Evolutionary conservation across 2,888 invertebrate genomes (phyloP).

Genomic region (Hoplodrina blanda): DNA sequence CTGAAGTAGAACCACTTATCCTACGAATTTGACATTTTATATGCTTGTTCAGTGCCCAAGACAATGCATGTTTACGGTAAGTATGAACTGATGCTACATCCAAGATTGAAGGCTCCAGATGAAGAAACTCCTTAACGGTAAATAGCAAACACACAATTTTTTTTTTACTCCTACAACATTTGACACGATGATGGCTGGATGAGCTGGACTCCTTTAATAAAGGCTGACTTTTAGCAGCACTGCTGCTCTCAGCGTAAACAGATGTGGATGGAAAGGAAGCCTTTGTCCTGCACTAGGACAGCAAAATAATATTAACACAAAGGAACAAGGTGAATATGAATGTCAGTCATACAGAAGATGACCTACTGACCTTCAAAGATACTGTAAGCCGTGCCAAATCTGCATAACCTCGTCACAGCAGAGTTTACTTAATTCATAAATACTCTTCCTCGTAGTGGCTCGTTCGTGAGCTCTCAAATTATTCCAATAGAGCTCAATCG

Average conservation of each 20-base stretch:
- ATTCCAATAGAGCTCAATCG: constrained; percentile 16
- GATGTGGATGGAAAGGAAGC: too few relatives aligned
- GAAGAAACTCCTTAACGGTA: neutral
- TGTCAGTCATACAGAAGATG: neutral
- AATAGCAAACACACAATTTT: too few relatives aligned
- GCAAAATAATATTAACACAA: too few relatives aligned
- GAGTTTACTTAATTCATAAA: constrained; percentile 47
- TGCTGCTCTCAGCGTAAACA: too few relatives aligned
- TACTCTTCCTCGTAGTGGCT: constrained; percentile 45
- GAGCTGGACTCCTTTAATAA: too few relatives aligned
- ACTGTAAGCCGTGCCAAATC: constrained; percentile 36
- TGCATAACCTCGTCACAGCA: constrained; percentile 37
- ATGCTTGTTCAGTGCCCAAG: neutral
- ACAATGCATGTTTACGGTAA: neutral
- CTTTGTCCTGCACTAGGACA: too few relatives aligned
- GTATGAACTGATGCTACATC: neutral
- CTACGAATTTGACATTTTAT: neutral
- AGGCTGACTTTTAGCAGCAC: too few relatives aligned
- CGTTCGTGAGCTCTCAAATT: constrained; percentile 52
- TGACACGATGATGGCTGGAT: too few relatives aligned
- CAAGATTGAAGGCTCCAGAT: neutral
- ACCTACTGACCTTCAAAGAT: constrained; percentile 30
- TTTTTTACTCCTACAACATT: too few relatives aligned
- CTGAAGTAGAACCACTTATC: neutral
- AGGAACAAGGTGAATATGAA: neutral